These are phyloP conservation scores for Stigmatopora nigra DNA, from an alignment of 2,113 vertebrate genomes.

Conservation along the genomic window DNA sequence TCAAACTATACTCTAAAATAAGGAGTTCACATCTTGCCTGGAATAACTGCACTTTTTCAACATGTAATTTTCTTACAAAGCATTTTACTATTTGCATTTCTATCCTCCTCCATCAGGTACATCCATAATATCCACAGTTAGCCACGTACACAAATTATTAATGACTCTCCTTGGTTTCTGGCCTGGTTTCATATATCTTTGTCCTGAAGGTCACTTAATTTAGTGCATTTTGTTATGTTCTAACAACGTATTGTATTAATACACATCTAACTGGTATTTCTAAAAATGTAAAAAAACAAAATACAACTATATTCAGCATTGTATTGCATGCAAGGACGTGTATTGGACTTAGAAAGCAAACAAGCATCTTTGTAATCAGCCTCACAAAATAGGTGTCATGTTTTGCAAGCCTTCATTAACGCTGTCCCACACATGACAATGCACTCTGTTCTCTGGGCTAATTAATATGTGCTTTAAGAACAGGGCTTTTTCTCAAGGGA, in stretches of 20 bases:
- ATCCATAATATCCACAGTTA: conserved; percentile 24
- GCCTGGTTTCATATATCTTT: conserved; percentile 68
- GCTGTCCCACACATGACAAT: conserved; percentile 47
- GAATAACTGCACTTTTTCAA: too few relatives aligned
- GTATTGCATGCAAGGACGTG: not conserved
- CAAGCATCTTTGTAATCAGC: conserved; percentile 46
- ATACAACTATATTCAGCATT: not conserved
- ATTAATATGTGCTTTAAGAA: conserved; percentile 45
- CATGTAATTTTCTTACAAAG: not conserved
- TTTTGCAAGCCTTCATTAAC: conserved; percentile 48
- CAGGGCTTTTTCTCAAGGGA: conserved; percentile 44
- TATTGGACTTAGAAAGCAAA: conserved; percentile 28
- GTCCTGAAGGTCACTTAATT: conserved; percentile 45
- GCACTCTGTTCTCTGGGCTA: conserved; percentile 35
- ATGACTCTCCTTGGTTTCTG: conserved; percentile 47
- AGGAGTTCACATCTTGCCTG: not conserved
- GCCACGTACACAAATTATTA: conserved; percentile 64
- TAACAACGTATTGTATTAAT: not conserved
- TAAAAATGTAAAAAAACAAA: not conserved
- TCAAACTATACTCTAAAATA: not conserved
- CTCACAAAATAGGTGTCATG: conserved; percentile 33
- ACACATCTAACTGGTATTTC: not conserved
- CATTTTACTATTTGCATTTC: conserved; percentile 16
- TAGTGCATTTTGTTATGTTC: conserved; percentile 26
- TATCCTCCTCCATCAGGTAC: conserved; percentile 28